phyloP scores from a whole-genome alignment of 2,797 vertebrate species.

The Monodelphis domestica region DNA sequence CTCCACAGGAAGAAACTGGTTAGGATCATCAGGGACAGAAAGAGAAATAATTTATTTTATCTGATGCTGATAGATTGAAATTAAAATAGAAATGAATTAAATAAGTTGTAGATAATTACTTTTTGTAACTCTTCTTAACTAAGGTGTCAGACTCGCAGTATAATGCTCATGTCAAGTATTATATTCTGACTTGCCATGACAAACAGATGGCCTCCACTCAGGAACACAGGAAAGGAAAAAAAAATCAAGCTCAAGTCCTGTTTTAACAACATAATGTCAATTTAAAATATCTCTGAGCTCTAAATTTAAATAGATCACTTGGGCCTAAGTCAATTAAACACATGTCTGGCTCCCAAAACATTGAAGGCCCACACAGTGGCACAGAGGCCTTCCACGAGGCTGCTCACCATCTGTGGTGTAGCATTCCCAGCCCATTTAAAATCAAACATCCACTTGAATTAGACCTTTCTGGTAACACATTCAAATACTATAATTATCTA shows the following conservation, averaged over 20 bases:
- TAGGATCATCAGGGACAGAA: slow-evolving; percentile 71
- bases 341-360: slow-evolving; percentile 51
- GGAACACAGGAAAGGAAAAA: slow-evolving; percentile 53
- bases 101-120: slow-evolving; percentile 80
- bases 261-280: slow-evolving; percentile 47
- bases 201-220: slow-evolving; percentile 79
- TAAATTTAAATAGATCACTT: slow-evolving; percentile 77
- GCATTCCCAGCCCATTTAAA: slow-evolving; percentile 67
- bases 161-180: slow-evolving; percentile 75
- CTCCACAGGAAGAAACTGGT: slow-evolving; percentile 68
- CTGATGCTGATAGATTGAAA: slow-evolving; percentile 81
- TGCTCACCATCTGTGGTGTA: slow-evolving; percentile 58
- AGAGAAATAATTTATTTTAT: slow-evolving; percentile 80
- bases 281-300: slow-evolving; percentile 65
- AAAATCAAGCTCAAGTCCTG: background rate
- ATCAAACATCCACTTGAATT: background rate
- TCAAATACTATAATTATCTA: background rate
- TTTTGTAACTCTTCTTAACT: slow-evolving; percentile 78
- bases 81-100: slow-evolving; percentile 84
- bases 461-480: background rate
- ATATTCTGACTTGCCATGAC: slow-evolving; percentile 76
- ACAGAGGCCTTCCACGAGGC: slow-evolving; percentile 46
- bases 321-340: slow-evolving; percentile 55
- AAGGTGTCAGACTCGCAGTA: slow-evolving; percentile 67
- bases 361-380: slow-evolving; percentile 41